Evolutionary conservation across 2,797 vertebrate genomes (phyloP), one percentile per base, ranked within the genome.

Genomic region (Cynopterus sphinx): DNA sequence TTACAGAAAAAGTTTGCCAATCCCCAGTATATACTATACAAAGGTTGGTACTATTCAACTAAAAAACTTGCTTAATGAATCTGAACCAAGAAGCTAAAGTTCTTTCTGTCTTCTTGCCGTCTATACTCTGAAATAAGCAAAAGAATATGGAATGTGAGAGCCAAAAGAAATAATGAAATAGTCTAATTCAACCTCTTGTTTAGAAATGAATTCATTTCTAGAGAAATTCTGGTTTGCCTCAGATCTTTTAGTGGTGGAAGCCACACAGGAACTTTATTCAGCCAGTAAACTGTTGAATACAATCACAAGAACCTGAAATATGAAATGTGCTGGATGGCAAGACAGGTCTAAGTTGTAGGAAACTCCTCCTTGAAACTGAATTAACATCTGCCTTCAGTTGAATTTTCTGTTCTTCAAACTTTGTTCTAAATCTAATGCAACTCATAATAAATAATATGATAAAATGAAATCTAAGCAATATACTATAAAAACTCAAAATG

Each of bases 121-220:
- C 63, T 83, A 83, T 74, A 78, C 22, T 67, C 33, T 82, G 61
- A 95, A 93, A 51, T 93, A 65, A 87, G 41, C 31, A 53, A 4
- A 57, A 90, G 17, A 74, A 71, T 74, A 41, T 36, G 49, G 41
- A 95, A 43, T 73, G 8, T 67, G 85, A 90, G 21, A 92, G 67
- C 73, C 26, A 92, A 12, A 65, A 88, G 36, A 83, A 83, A 78
- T 81, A 77, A 74, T 86, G 65, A 79, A 77, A 84, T 71, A 57
- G 31, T 51, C 12, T 51, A 33, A 0, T 61, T 90, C 41, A 90
- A 28, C 24, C 19, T 36, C 71, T 36, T 79, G 81, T 88, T 82
- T 63, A 73, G 81, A 73, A n/a, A 89, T 43, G 19, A 63, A 16
- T 91, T 70, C 5, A 87, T 84, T 75, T 46, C 75, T 90, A 74